Evolutionary conservation across 2,797 vertebrate species (phyloP).

Genomic region (Rhyacichthys aspro): DNA sequence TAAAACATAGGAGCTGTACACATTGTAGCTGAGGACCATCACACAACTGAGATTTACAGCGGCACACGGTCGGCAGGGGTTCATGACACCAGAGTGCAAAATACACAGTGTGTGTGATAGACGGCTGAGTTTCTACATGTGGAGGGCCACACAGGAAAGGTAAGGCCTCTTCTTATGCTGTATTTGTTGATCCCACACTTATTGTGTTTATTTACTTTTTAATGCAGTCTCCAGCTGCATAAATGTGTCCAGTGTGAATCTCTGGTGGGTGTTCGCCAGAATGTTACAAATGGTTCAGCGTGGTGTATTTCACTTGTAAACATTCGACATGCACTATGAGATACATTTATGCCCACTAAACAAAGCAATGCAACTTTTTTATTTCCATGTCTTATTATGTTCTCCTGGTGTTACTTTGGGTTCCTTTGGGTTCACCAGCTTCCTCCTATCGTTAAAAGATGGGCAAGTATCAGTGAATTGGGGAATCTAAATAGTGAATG

Average conservation of each 20-base stretch:
- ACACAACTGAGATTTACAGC: conserved; percentile 38
- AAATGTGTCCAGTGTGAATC: not conserved
- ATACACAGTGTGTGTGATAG: conserved; percentile 38
- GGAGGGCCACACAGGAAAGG: conserved; percentile 43
- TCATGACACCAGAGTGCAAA: conserved; percentile 52
- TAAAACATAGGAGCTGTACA: conserved; percentile 18
- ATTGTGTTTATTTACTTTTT: not conserved
- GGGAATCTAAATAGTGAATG: no score
- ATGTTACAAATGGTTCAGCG: not conserved
- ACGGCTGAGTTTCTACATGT: conserved; percentile 39
- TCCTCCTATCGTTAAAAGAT: no score
- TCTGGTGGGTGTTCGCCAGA: not conserved
- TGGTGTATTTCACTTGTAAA: not conserved
- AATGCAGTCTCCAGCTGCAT: not conserved
- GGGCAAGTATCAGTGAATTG: no score
- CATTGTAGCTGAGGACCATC: conserved; percentile 7
- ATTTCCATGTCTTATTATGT: no score
- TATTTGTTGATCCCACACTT: conserved; percentile 5
- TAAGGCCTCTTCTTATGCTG: conserved; percentile 32
- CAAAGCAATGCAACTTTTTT: no score
- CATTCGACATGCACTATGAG: not conserved
- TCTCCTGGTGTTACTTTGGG: no score
- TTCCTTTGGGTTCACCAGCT: no score
- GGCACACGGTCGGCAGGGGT: conserved; percentile 19
- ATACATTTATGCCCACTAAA: no score